Base-by-base conservation (phyloP, 2,113 vertebrate genomes). In the Eptesicus fuscus region DNA sequence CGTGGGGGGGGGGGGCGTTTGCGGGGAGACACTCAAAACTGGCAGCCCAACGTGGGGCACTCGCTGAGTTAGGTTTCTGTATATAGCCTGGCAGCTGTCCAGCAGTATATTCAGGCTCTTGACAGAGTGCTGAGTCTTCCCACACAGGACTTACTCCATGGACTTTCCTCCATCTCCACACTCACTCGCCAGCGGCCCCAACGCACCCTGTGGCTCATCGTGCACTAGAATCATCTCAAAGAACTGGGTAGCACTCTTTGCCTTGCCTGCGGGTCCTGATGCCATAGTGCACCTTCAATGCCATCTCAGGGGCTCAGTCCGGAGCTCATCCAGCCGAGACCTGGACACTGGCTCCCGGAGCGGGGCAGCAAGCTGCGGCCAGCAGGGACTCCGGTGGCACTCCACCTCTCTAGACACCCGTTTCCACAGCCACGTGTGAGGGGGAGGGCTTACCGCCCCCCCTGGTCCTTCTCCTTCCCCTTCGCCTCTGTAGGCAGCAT, bases 351-450 rank as follows among this genome's bases (percentile, higher is more conserved):
- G 32, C 7, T 0, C 16, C 56, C 16, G 40, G n/a, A 16, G 7
- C 18, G 4, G 14, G 79, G 20, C 4, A 28, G n/a, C 35, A 76
- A 23, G 13, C 23, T 7, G 44, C 9, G 2, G 30, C 22, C 18
- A 51, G 37, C 16, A 56, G 0, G 1, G 53, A 2, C 9, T 10
- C 8, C 5, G 70, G 20, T 0, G 30, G 7, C 9, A 16, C 9
- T 40, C 0, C 0, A 0, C n/a, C 25, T 47, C 69, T 35, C 22
- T 61, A 25, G 37, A 25, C 10, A 22, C 42, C 18, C 10, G 9
- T 20, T 35, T 28, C 40, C 8, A 6, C 28, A 10, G 37, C 7
- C 12, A 17, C 0, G 1, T 3, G 44, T 7, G 7, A 51, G 23
- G 59, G 10, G 2, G 59, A 56, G 30, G n/a, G 9, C 28, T n/a